Conservation (phyloP, 2,797 vertebrate species). For the Mergus octosetaceus region DNA sequence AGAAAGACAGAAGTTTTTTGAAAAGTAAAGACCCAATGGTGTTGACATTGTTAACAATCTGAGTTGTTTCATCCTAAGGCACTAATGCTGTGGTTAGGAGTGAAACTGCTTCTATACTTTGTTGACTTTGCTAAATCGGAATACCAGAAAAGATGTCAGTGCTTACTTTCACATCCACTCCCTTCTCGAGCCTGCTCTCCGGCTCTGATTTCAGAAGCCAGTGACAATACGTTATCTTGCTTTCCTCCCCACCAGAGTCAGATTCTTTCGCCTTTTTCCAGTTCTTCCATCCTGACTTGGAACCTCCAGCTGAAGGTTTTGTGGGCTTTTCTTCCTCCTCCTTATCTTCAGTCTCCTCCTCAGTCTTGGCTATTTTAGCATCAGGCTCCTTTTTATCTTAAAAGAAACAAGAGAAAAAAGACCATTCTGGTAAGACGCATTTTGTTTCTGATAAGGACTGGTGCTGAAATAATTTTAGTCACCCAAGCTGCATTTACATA, state of each 20-base stretch:
- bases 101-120: neutral
- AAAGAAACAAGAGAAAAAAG: neutral
- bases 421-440: neutral
- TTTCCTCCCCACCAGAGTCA: neutral
- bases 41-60: neutral
- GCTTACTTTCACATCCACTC: slow-evolving; percentile 91
- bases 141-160: neutral
- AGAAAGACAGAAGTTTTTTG: neutral
- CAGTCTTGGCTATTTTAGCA: slow-evolving; percentile 64
- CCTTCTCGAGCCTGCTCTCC: slow-evolving; percentile 92
- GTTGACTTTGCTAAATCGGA: neutral
- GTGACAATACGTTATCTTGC: slow-evolving; percentile 57
- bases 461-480: neutral
- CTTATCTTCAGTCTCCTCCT: slow-evolving; percentile 15
- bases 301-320: slow-evolving; percentile 5
- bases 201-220: slow-evolving; percentile 99
- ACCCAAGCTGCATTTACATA: neutral
- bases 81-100: neutral
- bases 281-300: slow-evolving; percentile 45
- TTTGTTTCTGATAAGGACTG: neutral
- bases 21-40: neutral
- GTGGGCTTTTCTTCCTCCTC: slow-evolving; percentile 27
- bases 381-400: slow-evolving; percentile 67
- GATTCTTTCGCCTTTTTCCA: slow-evolving; percentile 57
- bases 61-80: neutral